Evolutionary conservation across 2,888 invertebrate species (phyloP).

Genomic region (Watsonalla cultraria): DNA sequence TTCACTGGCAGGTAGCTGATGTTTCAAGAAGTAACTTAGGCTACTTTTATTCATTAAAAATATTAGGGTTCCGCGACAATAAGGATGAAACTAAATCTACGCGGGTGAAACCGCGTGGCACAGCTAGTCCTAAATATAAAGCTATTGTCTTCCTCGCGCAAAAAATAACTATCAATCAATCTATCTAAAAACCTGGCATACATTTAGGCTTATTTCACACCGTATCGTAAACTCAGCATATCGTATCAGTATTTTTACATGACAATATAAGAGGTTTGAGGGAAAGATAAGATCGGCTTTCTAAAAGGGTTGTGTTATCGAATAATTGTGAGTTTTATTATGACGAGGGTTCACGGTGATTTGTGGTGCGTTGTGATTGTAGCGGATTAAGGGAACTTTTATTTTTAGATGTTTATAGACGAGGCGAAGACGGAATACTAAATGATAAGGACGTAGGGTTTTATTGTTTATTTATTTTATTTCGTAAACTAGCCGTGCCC

Average conservation of each 20-base stretch:
- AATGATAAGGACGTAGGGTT: background rate
- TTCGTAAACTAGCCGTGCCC: too few species aligned
- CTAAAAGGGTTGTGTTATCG: constrained; percentile 29
- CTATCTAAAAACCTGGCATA: too few species aligned
- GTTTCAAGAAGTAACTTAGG: too few species aligned
- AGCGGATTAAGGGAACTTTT: constrained; percentile 25
- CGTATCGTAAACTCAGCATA: background rate
- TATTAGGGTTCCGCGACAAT: too few species aligned
- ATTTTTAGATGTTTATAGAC: background rate
- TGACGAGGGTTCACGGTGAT: constrained; percentile 52
- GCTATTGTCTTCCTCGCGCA: too few species aligned
- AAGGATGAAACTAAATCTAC: too few species aligned
- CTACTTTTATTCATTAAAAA: too few species aligned
- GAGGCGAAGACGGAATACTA: background rate
- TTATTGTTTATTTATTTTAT: too few species aligned
- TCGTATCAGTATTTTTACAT: background rate
- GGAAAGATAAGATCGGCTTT: constrained; percentile 19
- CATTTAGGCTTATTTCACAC: background rate
- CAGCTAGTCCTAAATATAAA: too few species aligned
- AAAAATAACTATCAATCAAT: too few species aligned
- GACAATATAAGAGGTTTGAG: background rate
- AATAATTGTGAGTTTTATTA: constrained; percentile 44
- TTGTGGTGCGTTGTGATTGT: constrained; percentile 31
- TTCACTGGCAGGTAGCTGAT: too few species aligned
- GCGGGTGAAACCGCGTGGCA: too few species aligned